Evolutionary conservation across 2,888 invertebrate genomes (phyloP), one percentile per base, ranked within the genome.

Genomic region (Crepidodera aurea): DNA sequence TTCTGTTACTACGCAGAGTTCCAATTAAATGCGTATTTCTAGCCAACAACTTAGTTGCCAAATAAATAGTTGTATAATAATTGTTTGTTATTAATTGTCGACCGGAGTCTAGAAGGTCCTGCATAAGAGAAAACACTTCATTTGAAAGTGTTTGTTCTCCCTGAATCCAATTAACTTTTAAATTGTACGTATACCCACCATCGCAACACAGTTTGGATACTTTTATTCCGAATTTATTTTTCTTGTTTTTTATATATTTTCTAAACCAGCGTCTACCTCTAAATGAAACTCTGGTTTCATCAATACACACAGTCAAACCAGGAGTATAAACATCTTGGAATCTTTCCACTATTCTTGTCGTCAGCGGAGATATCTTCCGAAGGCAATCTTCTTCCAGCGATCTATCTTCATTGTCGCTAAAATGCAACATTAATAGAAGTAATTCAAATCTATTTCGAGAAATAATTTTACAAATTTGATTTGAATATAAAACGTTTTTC

Each of bases 71-170:
- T 22, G 67, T 66, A 39, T 68, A 73, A 69, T 65, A 74, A 59
- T 73, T 73, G 55, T 73, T 71, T 10, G 71, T 60, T 67, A 72
- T 69, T 65, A 74, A 59, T 73, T 73, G 53, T 73, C 71, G 65
- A n/a, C 71, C 72, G 16, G 56, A 44, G 29, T 69, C 50, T 32
- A 72, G 42, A 10, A 67, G 62, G 62, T 59, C 62, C 59, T 67
- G 53, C 64, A 73, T 62, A 12, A 73, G 61, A 42, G 68, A 29
- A 46, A 68, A 42, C 1, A 74, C 70, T 16, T 25, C 53, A 5
- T 8, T 22, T 22, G 48, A 19, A 22, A 8, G 29, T 2, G 7
- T 12, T 13, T 57, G 32, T 48, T 62, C 63, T 3, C 66, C 67
- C 18, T 8, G 39, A n/a, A n/a, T n/a, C n/a, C 29, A 29, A 44